Base-by-base conservation (phyloP, 2,113 vertebrate species). In the Psettodes erumei region DNA sequence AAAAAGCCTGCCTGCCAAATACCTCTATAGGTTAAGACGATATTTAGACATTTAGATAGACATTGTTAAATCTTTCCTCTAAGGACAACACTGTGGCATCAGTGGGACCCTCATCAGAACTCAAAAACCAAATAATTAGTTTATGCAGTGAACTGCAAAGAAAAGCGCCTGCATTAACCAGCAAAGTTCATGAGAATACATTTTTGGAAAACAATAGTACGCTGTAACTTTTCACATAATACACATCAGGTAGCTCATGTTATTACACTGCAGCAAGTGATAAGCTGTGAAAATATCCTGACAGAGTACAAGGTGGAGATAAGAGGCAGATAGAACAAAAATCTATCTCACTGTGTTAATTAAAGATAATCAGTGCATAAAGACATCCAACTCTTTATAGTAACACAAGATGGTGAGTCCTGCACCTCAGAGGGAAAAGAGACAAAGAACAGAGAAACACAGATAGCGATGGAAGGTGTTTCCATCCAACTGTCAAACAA, bases 301-400 rank as follows among this genome's bases (percentile, higher is more conserved):
- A 82, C 82, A 84, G 79, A 72, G 43, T 73, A 80, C 78, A 78
- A 77, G 68, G 51, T 27, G 50, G 64, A 71, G 79, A 87, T 87
- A 82, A 82, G 66, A 85, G 21, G 47, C 63, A 65, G 72, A 72
- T 78, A 81, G 60, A 86, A 58, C 32, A 56, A 78, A 72, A 67
- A 76, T 89, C 84, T 83, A 65, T 82, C 66, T 85, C 25, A 78
- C 50, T 79, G 70, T 62, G 82, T 85, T 90, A 87, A 91, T 90
- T 88, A 82, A 86, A 85, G 82, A 83, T 86, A 88, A 90, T 82
- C 75, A 50, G 71, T 77, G 48, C 74, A 61, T 60, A 67, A 75
- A 87, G 69, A 87, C 68, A 81, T 51, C 37, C 65, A 73, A 58
- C 70, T 73, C 71, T 74, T 87, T 69, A 86, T 84, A 86, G 81